A percentile compares a stretch with the other conserved stretches of the same genome.
Evolutionary conservation across 2,113 vertebrate genomes (phyloP).

Genomic region (Chionomys nivalis): DNA sequence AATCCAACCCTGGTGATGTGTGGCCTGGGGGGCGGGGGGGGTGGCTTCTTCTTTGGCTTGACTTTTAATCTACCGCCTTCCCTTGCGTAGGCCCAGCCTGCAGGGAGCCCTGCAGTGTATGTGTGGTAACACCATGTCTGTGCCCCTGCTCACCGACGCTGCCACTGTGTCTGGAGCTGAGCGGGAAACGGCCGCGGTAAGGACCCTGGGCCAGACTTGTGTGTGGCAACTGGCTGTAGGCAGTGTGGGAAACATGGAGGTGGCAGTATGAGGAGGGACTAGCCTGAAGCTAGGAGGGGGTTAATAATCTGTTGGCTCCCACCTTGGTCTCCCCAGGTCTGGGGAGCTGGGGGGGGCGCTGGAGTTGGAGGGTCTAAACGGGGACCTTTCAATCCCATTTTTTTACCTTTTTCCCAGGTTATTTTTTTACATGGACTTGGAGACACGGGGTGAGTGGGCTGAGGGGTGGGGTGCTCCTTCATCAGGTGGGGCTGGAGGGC

Average conservation of each 20-base stretch:
- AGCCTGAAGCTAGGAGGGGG: not conserved
- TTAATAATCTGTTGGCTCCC: conserved; percentile 5
- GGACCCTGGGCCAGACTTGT: conserved; percentile 64
- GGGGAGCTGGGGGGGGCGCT: not conserved
- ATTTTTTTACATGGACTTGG: conserved; percentile 99
- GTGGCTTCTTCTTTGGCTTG: not conserved
- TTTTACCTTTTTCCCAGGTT: conserved; percentile 87
- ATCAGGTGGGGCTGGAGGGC: not conserved
- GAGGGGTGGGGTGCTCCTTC: not conserved
- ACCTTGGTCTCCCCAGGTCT: not conserved
- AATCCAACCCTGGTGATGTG: not conserved
- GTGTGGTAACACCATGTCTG: conserved; percentile 99
- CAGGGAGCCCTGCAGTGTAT: conserved; percentile 92
- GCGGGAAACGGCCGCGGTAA: conserved; percentile 98
- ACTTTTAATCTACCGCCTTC: conserved; percentile 52
- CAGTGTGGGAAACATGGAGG: conserved; percentile 51
- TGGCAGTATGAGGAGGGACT: not conserved
- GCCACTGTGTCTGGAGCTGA: conserved; percentile 96
- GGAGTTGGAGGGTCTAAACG: not conserved
- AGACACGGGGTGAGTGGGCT: conserved; percentile 94
- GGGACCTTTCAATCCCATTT: not conserved
- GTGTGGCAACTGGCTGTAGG: not conserved
- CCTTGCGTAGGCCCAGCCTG: conserved; percentile 79
- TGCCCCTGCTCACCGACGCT: conserved; percentile 97
- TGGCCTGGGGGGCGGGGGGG: not conserved